A percentile compares a stretch with the other conserved stretches of the same genome.
Conservation (phyloP, 1,140 invertebrate genomes). For the Macrostomum lignano region DNA sequence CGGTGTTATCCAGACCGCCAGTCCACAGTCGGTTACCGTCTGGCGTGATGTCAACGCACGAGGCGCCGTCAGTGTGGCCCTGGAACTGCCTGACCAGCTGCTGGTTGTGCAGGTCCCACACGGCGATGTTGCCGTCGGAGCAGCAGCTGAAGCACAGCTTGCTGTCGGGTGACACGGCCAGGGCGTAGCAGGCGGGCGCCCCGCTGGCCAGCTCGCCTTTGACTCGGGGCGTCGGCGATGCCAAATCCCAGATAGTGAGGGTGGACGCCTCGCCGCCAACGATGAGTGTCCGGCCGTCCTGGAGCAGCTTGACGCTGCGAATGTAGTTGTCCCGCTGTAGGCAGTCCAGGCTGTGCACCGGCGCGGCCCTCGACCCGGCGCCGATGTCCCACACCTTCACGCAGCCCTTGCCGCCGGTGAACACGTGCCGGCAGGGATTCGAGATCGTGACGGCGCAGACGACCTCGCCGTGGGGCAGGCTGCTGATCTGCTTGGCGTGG, state of each 20-base stretch:
- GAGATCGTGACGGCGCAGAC: constrained; percentile 65
- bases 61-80: constrained; percentile 82
- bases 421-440: constrained; percentile 57
- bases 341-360: constrained; percentile 18
- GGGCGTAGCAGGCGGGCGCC: constrained; percentile 79
- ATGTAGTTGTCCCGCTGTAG: constrained; percentile 37
- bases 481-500: constrained; percentile 59
- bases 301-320: constrained; percentile 55
- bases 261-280: constrained; percentile 85
- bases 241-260: constrained; percentile 78
- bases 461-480: constrained; percentile 70
- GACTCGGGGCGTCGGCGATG: constrained; percentile 23
- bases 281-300: constrained; percentile 75
- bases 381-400: constrained; percentile 58
- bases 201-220: constrained; percentile 51
- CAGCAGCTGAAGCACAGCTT: constrained; percentile 65
- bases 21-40: constrained; percentile 84
- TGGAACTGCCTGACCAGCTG: constrained; percentile 44
- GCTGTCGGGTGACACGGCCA: constrained; percentile 77
- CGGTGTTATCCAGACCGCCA: constrained; percentile 82
- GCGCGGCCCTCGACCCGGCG: constrained; percentile 17
- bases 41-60: constrained; percentile 84
- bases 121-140: constrained; percentile 72
- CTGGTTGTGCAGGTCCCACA: constrained; percentile 77
- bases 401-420: constrained; percentile 87